Conservation (phyloP, 2,888 invertebrate species). For the Monoplex corrugatus region DNA sequence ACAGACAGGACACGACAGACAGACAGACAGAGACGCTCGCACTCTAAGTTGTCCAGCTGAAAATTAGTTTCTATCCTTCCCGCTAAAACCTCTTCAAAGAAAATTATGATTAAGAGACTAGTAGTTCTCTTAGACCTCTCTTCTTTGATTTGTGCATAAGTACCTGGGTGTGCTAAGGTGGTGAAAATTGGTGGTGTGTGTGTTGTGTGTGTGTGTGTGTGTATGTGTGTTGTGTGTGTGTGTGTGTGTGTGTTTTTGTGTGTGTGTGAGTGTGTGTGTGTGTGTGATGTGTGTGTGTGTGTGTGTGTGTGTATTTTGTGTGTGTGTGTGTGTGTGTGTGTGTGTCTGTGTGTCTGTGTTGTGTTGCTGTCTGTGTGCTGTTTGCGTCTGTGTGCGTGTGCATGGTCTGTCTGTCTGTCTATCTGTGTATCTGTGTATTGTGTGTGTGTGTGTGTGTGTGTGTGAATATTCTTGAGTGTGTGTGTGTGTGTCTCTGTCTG, state of each 20-base stretch:
- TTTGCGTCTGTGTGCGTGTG: background rate
- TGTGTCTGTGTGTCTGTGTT: background rate
- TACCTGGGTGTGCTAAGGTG: no score
- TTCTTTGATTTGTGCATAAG: no score
- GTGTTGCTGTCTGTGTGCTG: background rate
- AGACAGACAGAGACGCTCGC: no score
- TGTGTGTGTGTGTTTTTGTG: background rate
- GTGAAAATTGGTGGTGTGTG: no score
- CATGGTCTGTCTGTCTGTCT: background rate
- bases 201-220: no score
- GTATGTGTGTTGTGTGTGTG: no score
- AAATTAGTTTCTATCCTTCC: no score
- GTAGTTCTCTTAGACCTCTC: no score
- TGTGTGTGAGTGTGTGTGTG: background rate
- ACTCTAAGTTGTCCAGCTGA: no score
- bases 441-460: background rate
- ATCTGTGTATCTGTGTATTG: background rate
- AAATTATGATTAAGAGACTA: no score
- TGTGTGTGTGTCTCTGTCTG: background rate
- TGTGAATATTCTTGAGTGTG: background rate
- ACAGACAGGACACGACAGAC: no score
- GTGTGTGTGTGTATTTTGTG: background rate
- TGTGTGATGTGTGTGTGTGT: background rate
- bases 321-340: background rate
- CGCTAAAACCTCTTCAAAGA: no score